Conservation (phyloP, 2,888 invertebrate species). For the Ferrisia virgata region DNA sequence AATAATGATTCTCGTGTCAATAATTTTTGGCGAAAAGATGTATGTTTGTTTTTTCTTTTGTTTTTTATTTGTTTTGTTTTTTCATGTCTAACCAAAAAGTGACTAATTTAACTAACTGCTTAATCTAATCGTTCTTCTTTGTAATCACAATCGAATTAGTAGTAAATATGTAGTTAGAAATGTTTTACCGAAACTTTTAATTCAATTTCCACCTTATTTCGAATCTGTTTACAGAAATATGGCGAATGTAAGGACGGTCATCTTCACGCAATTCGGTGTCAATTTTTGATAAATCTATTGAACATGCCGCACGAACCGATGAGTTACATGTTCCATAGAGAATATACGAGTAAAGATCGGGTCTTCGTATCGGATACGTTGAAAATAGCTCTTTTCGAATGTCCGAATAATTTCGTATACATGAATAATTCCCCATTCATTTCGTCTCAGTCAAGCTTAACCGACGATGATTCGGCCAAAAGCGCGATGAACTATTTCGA, state of each 20-base stretch:
- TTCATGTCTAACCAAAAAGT: too few relatives aligned
- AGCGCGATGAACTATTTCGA: not conserved
- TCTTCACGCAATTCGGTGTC: not conserved
- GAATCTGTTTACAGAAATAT: not conserved
- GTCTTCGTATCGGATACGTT: not conserved
- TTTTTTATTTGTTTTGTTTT: too few relatives aligned
- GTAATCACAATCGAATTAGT: too few relatives aligned
- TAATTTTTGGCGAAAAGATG: too few relatives aligned
- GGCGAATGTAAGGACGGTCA: slow-evolving; percentile 6
- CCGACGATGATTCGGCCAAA: not conserved
- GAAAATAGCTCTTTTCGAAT: not conserved
- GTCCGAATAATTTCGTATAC: not conserved
- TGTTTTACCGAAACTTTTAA: too few relatives aligned
- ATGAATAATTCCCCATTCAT: not conserved
- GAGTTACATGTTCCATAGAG: not conserved
- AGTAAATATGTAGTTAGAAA: too few relatives aligned
- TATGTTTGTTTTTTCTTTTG: too few relatives aligned
- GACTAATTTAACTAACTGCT: too few relatives aligned
- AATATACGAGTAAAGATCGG: not conserved
- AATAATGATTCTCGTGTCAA: too few relatives aligned
- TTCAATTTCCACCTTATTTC: too few relatives aligned
- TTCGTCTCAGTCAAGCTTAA: not conserved
- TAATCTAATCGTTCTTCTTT: too few relatives aligned
- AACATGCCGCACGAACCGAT: not conserved
- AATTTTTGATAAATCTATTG: not conserved